These are phyloP conservation scores for Drosophila mimetica DNA, from an alignment of 2,888 invertebrate genomes.

Conservation along the genomic window DNA sequence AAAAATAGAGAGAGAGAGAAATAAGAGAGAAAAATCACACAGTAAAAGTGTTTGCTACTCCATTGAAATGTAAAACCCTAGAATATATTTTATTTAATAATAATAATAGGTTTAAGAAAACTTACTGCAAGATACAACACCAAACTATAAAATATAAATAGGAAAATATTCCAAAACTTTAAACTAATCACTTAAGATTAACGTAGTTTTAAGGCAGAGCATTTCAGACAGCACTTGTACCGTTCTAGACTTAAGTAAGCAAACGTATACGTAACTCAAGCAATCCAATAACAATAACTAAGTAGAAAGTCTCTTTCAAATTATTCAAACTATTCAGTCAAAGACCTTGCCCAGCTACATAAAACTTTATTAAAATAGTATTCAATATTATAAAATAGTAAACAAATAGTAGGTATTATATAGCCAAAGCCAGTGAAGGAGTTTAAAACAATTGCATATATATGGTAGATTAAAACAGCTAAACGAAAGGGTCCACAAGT, in stretches of 20 bases:
- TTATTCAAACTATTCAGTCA: background rate
- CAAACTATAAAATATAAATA: slow-evolving; percentile 36
- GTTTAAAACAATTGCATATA: slow-evolving; percentile 29
- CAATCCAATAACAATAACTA: slow-evolving; percentile 28
- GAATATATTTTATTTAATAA: slow-evolving; percentile 2
- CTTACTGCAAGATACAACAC: slow-evolving; percentile 69
- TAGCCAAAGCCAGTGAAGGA: slow-evolving; percentile 25
- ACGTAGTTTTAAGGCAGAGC: slow-evolving; percentile 68
- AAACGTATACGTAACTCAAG: slow-evolving; percentile 37
- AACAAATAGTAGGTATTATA: background rate
- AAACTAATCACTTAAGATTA: slow-evolving; percentile 6
- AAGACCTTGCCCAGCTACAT: slow-evolving; percentile 2
- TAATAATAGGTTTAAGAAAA: too few species aligned
- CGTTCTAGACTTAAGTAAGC: slow-evolving; percentile 45
- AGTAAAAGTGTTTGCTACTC: slow-evolving; percentile 75
- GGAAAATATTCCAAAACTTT: background rate
- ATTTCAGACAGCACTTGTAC: slow-evolving; percentile 74
- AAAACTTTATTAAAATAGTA: background rate
- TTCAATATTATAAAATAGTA: background rate
- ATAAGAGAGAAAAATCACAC: slow-evolving; percentile 1
- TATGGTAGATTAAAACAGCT: slow-evolving; percentile 38
- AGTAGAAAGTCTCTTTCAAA: slow-evolving; percentile 16
- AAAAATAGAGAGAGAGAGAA: slow-evolving; percentile 9
- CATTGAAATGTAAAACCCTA: slow-evolving; percentile 35
- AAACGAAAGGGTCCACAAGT: slow-evolving; percentile 30